Percentiles rank a stretch among this genome's conserved stretches.
phyloP scores from a whole-genome alignment of 1,140 invertebrate species.

The Plodia interpunctella region DNA sequence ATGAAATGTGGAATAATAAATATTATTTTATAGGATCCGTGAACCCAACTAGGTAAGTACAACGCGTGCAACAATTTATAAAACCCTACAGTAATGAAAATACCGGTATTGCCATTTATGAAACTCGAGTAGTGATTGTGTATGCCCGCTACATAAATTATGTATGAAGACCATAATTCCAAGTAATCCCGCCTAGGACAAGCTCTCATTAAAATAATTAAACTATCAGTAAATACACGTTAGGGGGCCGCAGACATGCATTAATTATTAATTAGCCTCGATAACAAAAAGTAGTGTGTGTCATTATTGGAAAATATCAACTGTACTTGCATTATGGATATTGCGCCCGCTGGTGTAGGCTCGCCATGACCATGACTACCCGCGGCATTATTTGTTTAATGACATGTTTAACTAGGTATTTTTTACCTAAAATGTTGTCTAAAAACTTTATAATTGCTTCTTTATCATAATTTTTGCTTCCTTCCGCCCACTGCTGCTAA shows the following conservation, averaged over 20 bases:
- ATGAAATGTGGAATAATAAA: too few relatives aligned
- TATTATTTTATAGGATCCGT: too few relatives aligned
- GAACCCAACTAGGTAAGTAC: not conserved
- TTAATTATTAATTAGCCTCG: constrained; percentile 62
- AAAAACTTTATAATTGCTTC: too few relatives aligned
- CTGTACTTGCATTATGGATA: constrained; percentile 46
- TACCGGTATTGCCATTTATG: constrained; percentile 5
- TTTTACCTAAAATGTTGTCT: too few relatives aligned
- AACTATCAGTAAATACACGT: constrained; percentile 37
- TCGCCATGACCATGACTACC: constrained; percentile 4
- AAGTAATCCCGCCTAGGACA: constrained; percentile 11
- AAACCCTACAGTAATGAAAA: not conserved
- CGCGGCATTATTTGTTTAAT: too few relatives aligned
- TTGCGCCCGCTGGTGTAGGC: constrained; percentile 13
- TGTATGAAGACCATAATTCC: constrained; percentile 20
- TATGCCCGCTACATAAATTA: constrained; percentile 15
- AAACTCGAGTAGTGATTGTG: constrained; percentile 3
- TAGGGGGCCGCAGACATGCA: constrained; percentile 40
- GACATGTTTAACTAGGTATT: too few relatives aligned
- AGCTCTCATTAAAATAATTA: constrained; percentile 43
- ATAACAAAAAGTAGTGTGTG: constrained; percentile 50
- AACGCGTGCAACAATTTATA: not conserved
- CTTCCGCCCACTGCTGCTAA: too few relatives aligned
- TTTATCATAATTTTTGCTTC: too few relatives aligned
- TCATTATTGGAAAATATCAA: constrained; percentile 50